phyloP scores from a whole-genome alignment of 2,113 vertebrate genomes.

The Girardinichthys multiradiatus region DNA sequence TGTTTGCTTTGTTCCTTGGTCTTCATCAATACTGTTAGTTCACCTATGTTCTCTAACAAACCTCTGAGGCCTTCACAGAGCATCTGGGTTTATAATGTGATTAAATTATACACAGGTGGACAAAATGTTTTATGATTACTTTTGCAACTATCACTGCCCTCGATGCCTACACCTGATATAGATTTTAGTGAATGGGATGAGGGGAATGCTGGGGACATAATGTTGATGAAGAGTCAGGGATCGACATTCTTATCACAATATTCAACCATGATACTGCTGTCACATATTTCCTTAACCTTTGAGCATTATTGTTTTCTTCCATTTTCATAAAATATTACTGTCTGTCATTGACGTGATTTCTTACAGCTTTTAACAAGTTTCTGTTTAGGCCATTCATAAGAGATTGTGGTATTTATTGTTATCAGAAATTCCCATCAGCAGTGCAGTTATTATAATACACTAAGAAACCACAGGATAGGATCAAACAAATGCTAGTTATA shows the following conservation, averaged over 20 bases:
- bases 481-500: slow-evolving; percentile 1
- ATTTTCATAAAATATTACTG: neutral
- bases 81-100: too few species aligned
- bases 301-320: neutral
- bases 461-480: slow-evolving; percentile 21
- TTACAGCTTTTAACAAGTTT: neutral
- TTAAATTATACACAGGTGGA: too few species aligned
- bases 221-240: too few species aligned
- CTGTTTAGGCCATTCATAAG: neutral
- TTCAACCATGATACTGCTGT: neutral
- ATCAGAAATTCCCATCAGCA: slow-evolving; percentile 20
- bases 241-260: too few species aligned
- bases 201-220: too few species aligned
- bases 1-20: too few species aligned
- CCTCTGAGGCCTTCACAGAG: too few species aligned
- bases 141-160: neutral
- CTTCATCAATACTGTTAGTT: too few species aligned
- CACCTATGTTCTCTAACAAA: too few species aligned
- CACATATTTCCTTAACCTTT: neutral
- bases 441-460: neutral
- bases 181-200: neutral
- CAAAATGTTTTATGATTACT: too few species aligned
- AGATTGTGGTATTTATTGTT: slow-evolving; percentile 3
- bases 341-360: too few species aligned
- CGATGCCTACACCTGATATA: neutral